Base-by-base conservation (phyloP, 2,888 invertebrate genomes). In the Erpobdella octoculata region DNA sequence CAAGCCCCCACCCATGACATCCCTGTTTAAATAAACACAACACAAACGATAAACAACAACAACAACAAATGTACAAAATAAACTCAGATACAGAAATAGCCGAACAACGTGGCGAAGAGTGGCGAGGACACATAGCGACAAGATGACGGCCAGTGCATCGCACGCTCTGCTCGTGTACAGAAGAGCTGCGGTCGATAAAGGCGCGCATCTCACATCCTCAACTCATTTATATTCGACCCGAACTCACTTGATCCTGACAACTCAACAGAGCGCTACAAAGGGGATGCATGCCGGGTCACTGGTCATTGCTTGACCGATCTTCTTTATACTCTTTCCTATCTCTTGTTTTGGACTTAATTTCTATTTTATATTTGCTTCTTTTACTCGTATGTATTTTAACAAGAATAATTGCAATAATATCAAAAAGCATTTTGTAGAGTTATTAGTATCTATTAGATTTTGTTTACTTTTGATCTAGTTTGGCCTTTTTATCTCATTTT, bases 221-320 rank as follows among this genome's bases (percentile, higher is more conserved):
- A 67, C 41, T 41, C 67, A 67, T 67, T 41, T 46, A 37, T 67
- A 67, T 67, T 67, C 67, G 41, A 41, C 41, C 21, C 21, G 53
- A 67, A 38, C 65, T 38, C 67, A 37, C 38, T 67, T 67, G 69
- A 46, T 46, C 69, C 46, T 69, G 58, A 58, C 69, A 69, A 69
- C 69, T 69, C 69, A 69, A 69, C 69, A 58, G 58, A 69, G 69
- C 69, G 69, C 58, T 58, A 15, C 69, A 48, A 48, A 69, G 28
- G 53, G 25, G 67, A 28, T 18, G 28, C 38, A 28, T 25, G 33
- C 4, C 25, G 69, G 69, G 53, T 69, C 69, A 69, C 48, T 25
- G 69, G 53, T 58, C 53, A 58, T 28, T 58, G 69, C 69, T 58
- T 69, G 62, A 31, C 41, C 67, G 31, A 46, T 67, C 67, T 67